phyloP scores from a whole-genome alignment of 2,888 invertebrate genomes.

The Sesia bembeciformis region DNA sequence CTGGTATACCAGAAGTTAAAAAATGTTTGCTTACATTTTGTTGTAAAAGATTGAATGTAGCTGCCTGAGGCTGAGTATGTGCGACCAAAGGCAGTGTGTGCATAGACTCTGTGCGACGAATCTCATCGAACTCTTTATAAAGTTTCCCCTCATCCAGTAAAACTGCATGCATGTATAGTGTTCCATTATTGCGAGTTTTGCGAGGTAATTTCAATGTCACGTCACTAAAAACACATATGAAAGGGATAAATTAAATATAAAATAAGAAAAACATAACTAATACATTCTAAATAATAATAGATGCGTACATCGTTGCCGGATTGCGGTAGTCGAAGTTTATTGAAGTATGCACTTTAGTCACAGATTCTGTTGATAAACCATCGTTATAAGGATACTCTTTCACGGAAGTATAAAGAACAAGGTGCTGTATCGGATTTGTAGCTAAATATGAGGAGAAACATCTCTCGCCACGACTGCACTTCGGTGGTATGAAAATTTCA shows the following conservation, averaged over 20 bases:
- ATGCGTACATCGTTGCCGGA: slow-evolving; percentile 44
- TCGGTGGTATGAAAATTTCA: slow-evolving; percentile 81
- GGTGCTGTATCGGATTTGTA: slow-evolving; percentile 78
- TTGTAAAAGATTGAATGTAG: slow-evolving; percentile 81
- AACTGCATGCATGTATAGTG: slow-evolving; percentile 84
- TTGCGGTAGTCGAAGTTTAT: slow-evolving; percentile 79
- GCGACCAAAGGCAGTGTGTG: slow-evolving; percentile 81
- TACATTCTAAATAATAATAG: background rate
- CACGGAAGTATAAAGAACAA: slow-evolving; percentile 80
- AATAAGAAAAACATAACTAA: background rate
- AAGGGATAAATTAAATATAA: background rate
- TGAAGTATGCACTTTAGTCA: slow-evolving; percentile 75
- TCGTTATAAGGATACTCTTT: slow-evolving; percentile 70
- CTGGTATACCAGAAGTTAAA: no score
- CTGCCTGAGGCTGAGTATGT: slow-evolving; percentile 82
- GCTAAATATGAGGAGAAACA: slow-evolving; percentile 83
- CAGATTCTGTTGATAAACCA: slow-evolving; percentile 49
- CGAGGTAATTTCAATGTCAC: slow-evolving; percentile 80
- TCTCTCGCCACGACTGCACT: slow-evolving; percentile 76
- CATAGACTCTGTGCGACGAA: slow-evolving; percentile 75
- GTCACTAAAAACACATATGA: slow-evolving; percentile 59
- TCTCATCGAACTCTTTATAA: slow-evolving; percentile 71
- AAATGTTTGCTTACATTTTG: slow-evolving; percentile 29
- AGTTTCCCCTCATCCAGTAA: slow-evolving; percentile 69
- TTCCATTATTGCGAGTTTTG: slow-evolving; percentile 88